A percentile compares a stretch with the other conserved stretches of the same genome.
Conservation (phyloP, 2,888 invertebrate genomes). For the Lithophane leautieri region DNA sequence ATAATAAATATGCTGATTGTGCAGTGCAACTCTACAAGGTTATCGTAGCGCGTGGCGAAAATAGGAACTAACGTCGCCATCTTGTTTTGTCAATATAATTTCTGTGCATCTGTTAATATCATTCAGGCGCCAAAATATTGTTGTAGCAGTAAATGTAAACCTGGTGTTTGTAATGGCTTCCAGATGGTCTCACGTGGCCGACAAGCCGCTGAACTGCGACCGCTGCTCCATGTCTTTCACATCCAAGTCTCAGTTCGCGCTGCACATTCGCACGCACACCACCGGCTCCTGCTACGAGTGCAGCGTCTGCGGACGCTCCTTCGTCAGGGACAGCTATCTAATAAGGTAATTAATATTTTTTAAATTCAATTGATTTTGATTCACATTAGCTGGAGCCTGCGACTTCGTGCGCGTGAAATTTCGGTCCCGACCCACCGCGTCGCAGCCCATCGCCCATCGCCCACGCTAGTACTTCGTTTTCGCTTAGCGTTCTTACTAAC, state of each 20-base stretch:
- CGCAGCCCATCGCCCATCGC: no score
- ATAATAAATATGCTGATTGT: neutral
- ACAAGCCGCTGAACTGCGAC: conserved; percentile 93
- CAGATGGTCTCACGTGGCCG: conserved; percentile 94
- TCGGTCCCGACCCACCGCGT: neutral
- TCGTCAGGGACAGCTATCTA: conserved; percentile 94
- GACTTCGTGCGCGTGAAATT: neutral
- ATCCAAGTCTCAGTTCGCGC: conserved; percentile 93
- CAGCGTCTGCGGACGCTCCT: conserved; percentile 93
- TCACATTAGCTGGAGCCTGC: neutral
- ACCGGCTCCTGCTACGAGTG: conserved; percentile 93
- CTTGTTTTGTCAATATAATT: neutral
- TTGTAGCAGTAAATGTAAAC: neutral
- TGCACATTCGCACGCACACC: conserved; percentile 94
- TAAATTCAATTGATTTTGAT: neutral
- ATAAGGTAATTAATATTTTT: conserved; percentile 85
- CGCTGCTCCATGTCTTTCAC: conserved; percentile 94
- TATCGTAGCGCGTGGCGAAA: neutral
- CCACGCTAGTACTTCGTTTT: no score
- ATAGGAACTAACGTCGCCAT: neutral
- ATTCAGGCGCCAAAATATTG: neutral
- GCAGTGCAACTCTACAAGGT: neutral
- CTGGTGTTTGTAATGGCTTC: neutral
- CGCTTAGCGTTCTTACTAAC: no score
- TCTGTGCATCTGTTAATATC: neutral